A percentile compares a stretch with the other conserved stretches of the same genome.
phyloP scores from a whole-genome alignment of 2,797 vertebrate species.

The Liasis olivaceus region DNA sequence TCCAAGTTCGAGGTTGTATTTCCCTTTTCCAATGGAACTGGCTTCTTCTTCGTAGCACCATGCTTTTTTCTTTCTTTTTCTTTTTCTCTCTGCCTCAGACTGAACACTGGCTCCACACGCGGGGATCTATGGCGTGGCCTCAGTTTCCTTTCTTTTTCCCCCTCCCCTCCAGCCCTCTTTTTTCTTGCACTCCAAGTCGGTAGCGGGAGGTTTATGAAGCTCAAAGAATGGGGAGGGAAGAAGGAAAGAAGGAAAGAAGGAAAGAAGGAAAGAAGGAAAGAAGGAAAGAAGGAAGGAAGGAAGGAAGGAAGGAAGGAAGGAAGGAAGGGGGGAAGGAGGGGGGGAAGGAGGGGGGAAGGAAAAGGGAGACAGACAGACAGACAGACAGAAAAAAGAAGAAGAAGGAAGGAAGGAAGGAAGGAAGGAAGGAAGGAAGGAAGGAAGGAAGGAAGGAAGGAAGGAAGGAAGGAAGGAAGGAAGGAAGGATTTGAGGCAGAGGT shows the following conservation, averaged over 20 bases:
- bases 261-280: neutral
- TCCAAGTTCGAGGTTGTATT: neutral
- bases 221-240: neutral
- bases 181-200: neutral
- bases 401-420: too few species aligned
- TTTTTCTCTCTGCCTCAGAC: too few species aligned
- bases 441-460: too few species aligned
- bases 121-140: neutral
- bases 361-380: too few species aligned
- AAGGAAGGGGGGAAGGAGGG: too few species aligned
- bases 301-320: too few species aligned
- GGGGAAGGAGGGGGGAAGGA: too few species aligned
- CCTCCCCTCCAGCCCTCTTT: neutral
- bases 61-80: neutral
- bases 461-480: too few species aligned
- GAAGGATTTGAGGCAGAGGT: neutral
- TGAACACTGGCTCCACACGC: too few species aligned
- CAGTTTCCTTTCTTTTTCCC: neutral
- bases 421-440: neutral
- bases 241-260: too few species aligned
- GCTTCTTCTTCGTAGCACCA: neutral
- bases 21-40: fast-evolving
- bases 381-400: too few species aligned
- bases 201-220: neutral
- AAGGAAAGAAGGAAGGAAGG: neutral